phyloP scores from a whole-genome alignment of 2,797 vertebrate genomes.

The Gobio occitaniae region DNA sequence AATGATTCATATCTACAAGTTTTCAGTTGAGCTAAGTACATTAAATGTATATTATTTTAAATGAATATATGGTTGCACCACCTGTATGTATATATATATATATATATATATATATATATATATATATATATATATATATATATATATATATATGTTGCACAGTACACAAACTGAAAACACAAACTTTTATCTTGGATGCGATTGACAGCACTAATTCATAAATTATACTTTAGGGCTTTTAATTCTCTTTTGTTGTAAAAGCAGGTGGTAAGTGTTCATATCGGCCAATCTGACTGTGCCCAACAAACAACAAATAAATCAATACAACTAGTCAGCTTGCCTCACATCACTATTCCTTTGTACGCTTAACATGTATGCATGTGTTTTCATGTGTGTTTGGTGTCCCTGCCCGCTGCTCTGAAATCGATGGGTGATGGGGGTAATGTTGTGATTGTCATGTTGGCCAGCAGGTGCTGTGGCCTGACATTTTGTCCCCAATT shows the following conservation, averaged over 20 bases:
- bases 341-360: background rate
- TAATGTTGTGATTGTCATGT: constrained; percentile 50
- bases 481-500: constrained; percentile 74
- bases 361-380: background rate
- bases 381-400: constrained; percentile 45
- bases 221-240: background rate
- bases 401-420: constrained; percentile 45
- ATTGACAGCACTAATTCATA: background rate
- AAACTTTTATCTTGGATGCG: too few relatives aligned
- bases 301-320: background rate
- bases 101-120: too few relatives aligned
- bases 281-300: background rate
- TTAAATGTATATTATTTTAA: too few relatives aligned
- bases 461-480: constrained; percentile 73
- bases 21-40: too few relatives aligned
- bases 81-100: too few relatives aligned
- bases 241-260: background rate
- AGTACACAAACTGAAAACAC: too few relatives aligned
- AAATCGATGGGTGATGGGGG: constrained; percentile 52
- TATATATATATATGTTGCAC: too few relatives aligned
- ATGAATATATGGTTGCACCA: too few relatives aligned
- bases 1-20: too few relatives aligned
- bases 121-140: too few relatives aligned
- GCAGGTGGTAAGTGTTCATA: background rate
- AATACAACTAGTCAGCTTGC: constrained; percentile 1